phyloP scores from a whole-genome alignment of 2,888 invertebrate genomes.

The Rosalia funebris region DNA sequence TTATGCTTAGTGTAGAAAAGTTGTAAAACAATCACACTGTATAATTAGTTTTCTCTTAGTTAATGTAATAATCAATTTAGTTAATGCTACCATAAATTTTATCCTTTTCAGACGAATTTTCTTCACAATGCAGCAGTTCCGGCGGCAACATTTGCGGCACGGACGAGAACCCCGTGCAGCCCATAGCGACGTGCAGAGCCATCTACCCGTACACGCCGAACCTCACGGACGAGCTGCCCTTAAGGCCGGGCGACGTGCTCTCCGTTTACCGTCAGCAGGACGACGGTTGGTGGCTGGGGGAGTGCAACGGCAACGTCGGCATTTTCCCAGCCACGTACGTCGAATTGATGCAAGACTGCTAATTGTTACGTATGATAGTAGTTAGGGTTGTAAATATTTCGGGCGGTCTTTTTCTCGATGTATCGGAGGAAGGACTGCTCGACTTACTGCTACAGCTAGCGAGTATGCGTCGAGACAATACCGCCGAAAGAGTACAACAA shows the following conservation, averaged over 20 bases:
- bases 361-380: slow-evolving; percentile 1
- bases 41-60: no score
- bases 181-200: slow-evolving; percentile 82
- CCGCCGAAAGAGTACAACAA: slow-evolving; percentile 20
- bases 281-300: slow-evolving; percentile 96
- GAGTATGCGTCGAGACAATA: not conserved
- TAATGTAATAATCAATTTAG: no score
- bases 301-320: slow-evolving; percentile 84
- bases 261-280: slow-evolving; percentile 90
- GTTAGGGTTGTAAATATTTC: not conserved
- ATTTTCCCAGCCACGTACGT: slow-evolving; percentile 96
- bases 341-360: slow-evolving; percentile 71
- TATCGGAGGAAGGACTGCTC: not conserved
- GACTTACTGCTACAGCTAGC: no score
- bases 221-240: slow-evolving; percentile 84
- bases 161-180: slow-evolving; percentile 64
- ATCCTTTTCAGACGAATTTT: slow-evolving; percentile 77
- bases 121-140: slow-evolving; percentile 76
- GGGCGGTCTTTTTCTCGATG: not conserved
- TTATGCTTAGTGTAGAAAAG: not conserved
- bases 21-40: not conserved
- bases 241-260: slow-evolving; percentile 81
- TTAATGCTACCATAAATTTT: no score
- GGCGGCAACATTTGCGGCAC: slow-evolving; percentile 58
- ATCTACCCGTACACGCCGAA: slow-evolving; percentile 89